Evolutionary conservation across 2,797 vertebrate genomes (phyloP).

Genomic region (Gila robusta): DNA sequence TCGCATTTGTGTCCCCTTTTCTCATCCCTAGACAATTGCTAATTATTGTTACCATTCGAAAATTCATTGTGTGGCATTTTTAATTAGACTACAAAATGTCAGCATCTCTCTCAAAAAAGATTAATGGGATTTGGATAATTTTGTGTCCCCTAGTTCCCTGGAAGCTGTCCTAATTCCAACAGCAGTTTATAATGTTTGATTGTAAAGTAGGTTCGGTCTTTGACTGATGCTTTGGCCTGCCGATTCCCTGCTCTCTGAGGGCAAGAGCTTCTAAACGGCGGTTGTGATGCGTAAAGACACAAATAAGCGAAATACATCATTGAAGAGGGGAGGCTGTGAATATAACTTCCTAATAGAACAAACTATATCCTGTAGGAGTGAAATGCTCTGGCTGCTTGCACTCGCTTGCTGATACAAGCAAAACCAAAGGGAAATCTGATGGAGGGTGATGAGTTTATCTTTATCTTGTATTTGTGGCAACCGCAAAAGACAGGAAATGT

Average conservation of each 20-base stretch:
- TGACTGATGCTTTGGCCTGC: constrained; percentile 70
- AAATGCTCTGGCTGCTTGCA: constrained; percentile 61
- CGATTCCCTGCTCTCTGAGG: constrained; percentile 47
- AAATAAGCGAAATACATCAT: constrained; percentile 71
- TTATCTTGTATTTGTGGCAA: constrained; percentile 63
- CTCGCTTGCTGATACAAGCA: constrained; percentile 68
- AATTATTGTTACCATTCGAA: constrained; percentile 77
- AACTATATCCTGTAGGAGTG: constrained; percentile 72
- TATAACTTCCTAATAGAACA: constrained; percentile 74
- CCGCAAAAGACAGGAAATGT: constrained; percentile 42
- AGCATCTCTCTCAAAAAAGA: constrained; percentile 74
- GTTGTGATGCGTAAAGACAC: constrained; percentile 75
- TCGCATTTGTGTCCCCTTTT: constrained; percentile 66
- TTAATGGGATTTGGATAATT: constrained; percentile 83
- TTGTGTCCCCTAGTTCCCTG: constrained; percentile 69
- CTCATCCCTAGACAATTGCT: constrained; percentile 70
- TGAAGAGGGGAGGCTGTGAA: constrained; percentile 46
- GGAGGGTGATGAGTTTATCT: constrained; percentile 63
- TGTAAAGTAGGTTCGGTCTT: constrained; percentile 72
- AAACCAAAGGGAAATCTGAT: constrained; percentile 57
- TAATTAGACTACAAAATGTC: constrained; percentile 84
- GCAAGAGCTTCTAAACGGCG: constrained; percentile 76
- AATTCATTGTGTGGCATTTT: constrained; percentile 75
- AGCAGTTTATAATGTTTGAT: constrained; percentile 72
- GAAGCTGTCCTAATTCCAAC: constrained; percentile 71